Evolutionary conservation across 2,888 invertebrate species (phyloP).

Genomic region (Scaeva pyrastri): DNA sequence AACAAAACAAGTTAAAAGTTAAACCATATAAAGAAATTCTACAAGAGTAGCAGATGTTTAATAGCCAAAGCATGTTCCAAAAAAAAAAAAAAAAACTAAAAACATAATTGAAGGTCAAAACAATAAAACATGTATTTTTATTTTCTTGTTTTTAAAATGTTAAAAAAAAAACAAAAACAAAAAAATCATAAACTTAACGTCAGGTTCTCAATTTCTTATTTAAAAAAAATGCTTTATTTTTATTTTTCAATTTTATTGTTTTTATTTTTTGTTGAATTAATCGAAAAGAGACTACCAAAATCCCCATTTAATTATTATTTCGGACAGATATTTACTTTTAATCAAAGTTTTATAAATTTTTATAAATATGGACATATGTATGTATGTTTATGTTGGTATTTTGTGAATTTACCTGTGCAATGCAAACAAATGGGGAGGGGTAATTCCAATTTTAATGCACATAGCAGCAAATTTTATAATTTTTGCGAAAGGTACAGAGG

Average conservation of each 20-base stretch:
- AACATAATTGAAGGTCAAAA: neutral
- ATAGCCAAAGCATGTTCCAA: slow-evolving; percentile 3
- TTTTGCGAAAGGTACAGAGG: neutral
- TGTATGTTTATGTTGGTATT: neutral
- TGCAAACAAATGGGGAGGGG: neutral
- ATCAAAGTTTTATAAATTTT: neutral
- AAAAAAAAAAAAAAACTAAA: neutral
- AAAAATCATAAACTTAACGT: neutral
- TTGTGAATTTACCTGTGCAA: slow-evolving; percentile 6
- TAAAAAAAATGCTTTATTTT: neutral
- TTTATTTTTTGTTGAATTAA: neutral
- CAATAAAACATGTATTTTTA: neutral
- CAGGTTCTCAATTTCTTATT: neutral
- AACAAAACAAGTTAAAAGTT: neutral
- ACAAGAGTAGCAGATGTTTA: neutral
- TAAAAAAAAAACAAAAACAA: neutral
- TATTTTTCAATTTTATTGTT: neutral
- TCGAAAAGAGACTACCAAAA: neutral
- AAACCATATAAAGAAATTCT: neutral
- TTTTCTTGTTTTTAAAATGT: too few relatives aligned
- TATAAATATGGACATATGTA: neutral
- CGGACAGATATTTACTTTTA: neutral
- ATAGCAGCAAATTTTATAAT: slow-evolving; percentile 45
- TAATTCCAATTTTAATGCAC: slow-evolving; percentile 55
- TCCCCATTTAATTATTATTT: neutral